phyloP scores from a whole-genome alignment of 2,888 invertebrate species.

The Meta bourneti region DNA sequence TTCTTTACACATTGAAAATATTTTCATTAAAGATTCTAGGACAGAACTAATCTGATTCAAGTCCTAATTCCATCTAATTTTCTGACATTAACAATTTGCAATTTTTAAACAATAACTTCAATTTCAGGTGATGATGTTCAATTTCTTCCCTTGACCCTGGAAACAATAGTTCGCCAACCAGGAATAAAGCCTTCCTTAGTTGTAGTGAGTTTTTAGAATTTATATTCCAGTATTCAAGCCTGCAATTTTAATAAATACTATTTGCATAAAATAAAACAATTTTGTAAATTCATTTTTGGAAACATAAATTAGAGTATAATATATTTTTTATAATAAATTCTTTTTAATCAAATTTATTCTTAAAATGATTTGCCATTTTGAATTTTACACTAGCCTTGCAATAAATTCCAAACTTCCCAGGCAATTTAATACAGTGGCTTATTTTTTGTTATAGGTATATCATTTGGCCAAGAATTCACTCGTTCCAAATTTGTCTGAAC shows the following conservation, averaged over 20 bases:
- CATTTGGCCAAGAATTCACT: conserved; percentile 75
- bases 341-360: conserved; percentile 1
- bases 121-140: conserved; percentile 73
- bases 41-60: too few species aligned
- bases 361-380: background rate
- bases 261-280: background rate
- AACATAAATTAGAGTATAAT: background rate
- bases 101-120: too few species aligned
- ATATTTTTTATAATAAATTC: background rate
- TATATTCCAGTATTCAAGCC: background rate
- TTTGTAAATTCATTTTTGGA: too few species aligned
- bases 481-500: conserved; percentile 70
- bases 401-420: too few species aligned
- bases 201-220: conserved; percentile 79
- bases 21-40: too few species aligned
- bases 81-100: too few species aligned
- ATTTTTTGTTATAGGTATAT: conserved; percentile 74
- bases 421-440: too few species aligned
- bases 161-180: conserved; percentile 83
- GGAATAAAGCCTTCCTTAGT: conserved; percentile 82
- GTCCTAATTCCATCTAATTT: too few species aligned
- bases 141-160: conserved; percentile 80
- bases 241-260: background rate
- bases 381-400: too few species aligned
- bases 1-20: too few species aligned